Evolutionary conservation across 1,140 invertebrate species (phyloP), one percentile per base, ranked within the genome.

Genomic region (Polypedilum vanderplanki): DNA sequence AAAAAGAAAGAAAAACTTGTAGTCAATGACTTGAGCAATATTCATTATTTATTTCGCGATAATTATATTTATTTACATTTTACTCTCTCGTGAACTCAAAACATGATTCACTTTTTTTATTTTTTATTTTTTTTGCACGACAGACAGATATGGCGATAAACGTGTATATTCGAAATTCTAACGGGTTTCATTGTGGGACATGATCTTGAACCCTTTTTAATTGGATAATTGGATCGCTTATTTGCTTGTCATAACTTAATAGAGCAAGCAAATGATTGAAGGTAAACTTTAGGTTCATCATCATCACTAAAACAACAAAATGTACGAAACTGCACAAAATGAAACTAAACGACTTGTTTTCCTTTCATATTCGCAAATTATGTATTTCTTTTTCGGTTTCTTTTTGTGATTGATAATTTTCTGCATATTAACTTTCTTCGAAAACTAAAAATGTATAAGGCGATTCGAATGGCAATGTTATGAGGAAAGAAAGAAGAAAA

Each of bases 381-480:
- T 57, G 10, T 57, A 15, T 67, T 67, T 67, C 20, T 70, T 22
- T 20, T 70, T 20, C 17, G 65, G 64, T 67, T 70, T 70, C 18
- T 7, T 17, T 57, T 70, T 70, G 65, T 70, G 17, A 20, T 70
- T 70, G 65, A 70, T 70, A 70, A 70, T 70, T 70, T 70, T 70
- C 65, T 70, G 65, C 20, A 70, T 70, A 70, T 22, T 70, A 22
- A 70, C 65, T 70, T 70, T 70, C 17, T 70, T 22, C 46, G 46
- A 57, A 57, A 57, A 57, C 46, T 57, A 57, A 57, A 12, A 57
- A 57, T 57, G 46, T n/a, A n/a, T n/a, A 15, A 57, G n/a, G n/a
- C 12, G 12, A 57, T 12, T 57, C n/a, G 46, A 57, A 57, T 57
- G 46, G 46, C 46, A 57, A n/a, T n/a, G n/a, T n/a, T 4, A 57